A percentile compares a stretch with the other conserved stretches of the same genome.
Evolutionary conservation across 2,113 vertebrate species (phyloP).

Genomic region (Grammatotria lemairii): DNA sequence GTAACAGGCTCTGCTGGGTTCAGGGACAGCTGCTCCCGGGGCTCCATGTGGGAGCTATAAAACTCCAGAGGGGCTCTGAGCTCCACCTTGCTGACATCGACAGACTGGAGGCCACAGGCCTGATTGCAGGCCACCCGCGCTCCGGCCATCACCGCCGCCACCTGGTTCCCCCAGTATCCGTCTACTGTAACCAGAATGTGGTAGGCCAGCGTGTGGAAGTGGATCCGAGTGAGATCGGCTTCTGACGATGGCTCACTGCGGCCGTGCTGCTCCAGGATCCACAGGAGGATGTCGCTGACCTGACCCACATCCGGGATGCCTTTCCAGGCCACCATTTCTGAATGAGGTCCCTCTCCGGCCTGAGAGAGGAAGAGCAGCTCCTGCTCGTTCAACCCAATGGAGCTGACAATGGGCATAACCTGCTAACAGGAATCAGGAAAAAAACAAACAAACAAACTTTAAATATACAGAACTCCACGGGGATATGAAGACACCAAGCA

Average conservation of each 20-base stretch:
- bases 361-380: conserved; percentile 95
- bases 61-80: conserved; percentile 83
- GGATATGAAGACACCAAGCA: background rate
- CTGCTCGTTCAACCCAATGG: conserved; percentile 94
- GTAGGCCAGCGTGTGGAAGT: conserved; percentile 95
- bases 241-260: conserved; percentile 48
- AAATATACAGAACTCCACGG: background rate
- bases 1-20: conserved; percentile 78
- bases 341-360: conserved; percentile 80
- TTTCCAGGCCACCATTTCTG: conserved; percentile 76
- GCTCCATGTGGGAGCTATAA: conserved; percentile 73
- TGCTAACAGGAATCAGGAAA: conserved; percentile 82
- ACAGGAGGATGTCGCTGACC: conserved; percentile 93
- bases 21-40: conserved; percentile 65
- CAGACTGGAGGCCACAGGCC: conserved; percentile 78
- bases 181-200: conserved; percentile 89
- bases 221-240: conserved; percentile 85
- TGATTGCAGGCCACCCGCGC: conserved; percentile 86
- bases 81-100: conserved; percentile 75
- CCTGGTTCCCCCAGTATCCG: conserved; percentile 90
- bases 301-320: conserved; percentile 82
- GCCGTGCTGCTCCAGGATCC: conserved; percentile 85
- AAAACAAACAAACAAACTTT: background rate
- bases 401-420: conserved; percentile 91
- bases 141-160: conserved; percentile 82